These are phyloP conservation scores for Lepidothrix coronata DNA, from an alignment of 2,113 vertebrate genomes.

Conservation along the genomic window DNA sequence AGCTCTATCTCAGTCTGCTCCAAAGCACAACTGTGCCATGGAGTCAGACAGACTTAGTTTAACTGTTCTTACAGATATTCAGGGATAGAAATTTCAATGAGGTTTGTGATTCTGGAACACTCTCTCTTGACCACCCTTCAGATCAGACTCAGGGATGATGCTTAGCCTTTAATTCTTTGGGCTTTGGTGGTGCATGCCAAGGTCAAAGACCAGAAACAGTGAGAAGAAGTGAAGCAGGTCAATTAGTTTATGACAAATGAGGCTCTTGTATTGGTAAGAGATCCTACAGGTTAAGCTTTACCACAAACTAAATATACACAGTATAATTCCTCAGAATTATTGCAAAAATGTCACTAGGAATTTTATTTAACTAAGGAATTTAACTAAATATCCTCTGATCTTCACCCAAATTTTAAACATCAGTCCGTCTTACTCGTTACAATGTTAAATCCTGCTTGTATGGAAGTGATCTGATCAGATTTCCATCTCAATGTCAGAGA, in stretches of 20 bases:
- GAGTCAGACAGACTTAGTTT: neutral
- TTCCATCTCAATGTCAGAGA: neutral
- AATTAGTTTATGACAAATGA: neutral
- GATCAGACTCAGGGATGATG: neutral
- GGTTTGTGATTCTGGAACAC: neutral
- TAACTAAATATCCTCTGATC: neutral
- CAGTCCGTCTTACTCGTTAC: neutral
- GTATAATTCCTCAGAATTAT: neutral
- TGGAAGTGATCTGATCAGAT: neutral
- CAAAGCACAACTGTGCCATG: neutral
- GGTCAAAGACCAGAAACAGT: neutral
- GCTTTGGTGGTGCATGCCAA: neutral
- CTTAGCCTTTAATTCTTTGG: neutral
- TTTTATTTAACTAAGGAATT: slow-evolving; percentile 7
- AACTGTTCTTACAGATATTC: neutral
- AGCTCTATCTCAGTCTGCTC: neutral
- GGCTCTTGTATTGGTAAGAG: neutral
- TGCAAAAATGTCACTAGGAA: neutral
- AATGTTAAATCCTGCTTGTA: neutral
- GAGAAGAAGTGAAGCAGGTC: neutral
- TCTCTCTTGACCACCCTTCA: neutral
- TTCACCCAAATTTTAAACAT: neutral
- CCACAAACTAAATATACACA: neutral
- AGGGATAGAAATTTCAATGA: neutral
- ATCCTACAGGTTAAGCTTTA: neutral